Conservation (phyloP, 1,140 invertebrate species). For the Cardiocondyla obscurior region DNA sequence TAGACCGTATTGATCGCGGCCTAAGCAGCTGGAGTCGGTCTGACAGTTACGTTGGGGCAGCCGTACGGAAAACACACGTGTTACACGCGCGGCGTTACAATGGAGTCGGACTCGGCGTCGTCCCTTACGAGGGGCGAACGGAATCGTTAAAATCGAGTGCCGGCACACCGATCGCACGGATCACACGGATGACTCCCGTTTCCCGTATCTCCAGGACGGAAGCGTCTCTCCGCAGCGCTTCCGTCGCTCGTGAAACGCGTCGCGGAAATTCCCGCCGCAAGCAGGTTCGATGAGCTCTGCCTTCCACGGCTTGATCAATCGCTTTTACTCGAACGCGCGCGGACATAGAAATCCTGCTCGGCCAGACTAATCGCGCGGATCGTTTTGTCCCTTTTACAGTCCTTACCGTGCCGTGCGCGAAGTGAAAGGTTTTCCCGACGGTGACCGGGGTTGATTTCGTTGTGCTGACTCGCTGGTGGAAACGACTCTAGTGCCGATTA, state of each 20-base stretch:
- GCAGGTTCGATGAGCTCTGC: background rate
- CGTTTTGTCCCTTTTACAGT: background rate
- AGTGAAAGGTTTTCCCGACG: slow-evolving; percentile 18
- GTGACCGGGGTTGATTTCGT: slow-evolving; percentile 14
- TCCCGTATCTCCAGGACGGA: background rate
- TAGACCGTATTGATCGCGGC: slow-evolving; percentile 80
- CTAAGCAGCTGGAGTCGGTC: slow-evolving; percentile 75
- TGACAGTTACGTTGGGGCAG: slow-evolving; percentile 79
- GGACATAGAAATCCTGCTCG: background rate
- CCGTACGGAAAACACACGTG: slow-evolving; percentile 79
- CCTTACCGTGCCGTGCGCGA: background rate
- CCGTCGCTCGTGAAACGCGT: background rate
- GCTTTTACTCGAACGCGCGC: background rate
- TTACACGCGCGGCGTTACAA: slow-evolving; percentile 48
- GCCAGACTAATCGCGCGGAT: background rate
- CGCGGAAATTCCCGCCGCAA: slow-evolving; percentile 25
- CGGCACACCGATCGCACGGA: background rate
- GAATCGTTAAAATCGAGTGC: slow-evolving; percentile 33
- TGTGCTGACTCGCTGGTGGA: background rate
- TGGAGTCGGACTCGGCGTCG: slow-evolving; percentile 53
- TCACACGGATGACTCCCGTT: slow-evolving; percentile 5
- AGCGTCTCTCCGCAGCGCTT: background rate
- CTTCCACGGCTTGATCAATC: slow-evolving; percentile 18
- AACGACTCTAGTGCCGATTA: background rate
- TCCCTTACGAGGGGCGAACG: slow-evolving; percentile 21